Evolutionary conservation across 2,888 invertebrate species (phyloP), one percentile per base, ranked within the genome.

Genomic region (Acrobasis consociella): DNA sequence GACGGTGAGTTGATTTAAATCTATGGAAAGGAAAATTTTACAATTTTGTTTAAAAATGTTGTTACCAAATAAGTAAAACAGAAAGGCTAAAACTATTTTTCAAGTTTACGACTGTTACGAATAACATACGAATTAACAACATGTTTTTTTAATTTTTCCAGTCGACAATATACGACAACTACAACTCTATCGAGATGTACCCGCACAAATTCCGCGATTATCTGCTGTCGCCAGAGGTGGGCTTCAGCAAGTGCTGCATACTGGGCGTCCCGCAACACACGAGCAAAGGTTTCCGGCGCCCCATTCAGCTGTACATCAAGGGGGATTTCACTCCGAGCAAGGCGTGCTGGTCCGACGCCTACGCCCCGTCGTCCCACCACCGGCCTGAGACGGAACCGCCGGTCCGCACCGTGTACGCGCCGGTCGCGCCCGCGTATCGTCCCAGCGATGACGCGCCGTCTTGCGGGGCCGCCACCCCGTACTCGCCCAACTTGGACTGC

Each of bases 121-220:
- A 31, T 5, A 31, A 31, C 8, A 22, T 31, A 2, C 7, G 2
- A 31, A 31, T 31, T 1, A 0, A 7, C 1, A 31, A 31, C 46
- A 46, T 42, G 3, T 13, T 11, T 46, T 2, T 13, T 56, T 62
- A 65, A n/a, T 69, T 51, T 64, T 94, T 94, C 31, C 93, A 97
- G 97, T 96, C 96, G 76, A 95, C 95, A 11, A 97, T 97, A 69
- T 97, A 95, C 82, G 95, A 96, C 76, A 97, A 97, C 83, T 99
- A 96, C 92, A 95, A 96, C 75, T 93, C 93, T 61, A 97, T 99
- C 71, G 95, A 97, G 81, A 94, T 99, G 80, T 96, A 96, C 74
- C 99, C 99, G 9, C 96, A 97, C 74, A 96, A 97, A 80, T 99
- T 99, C 85, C 96, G 97, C 60, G 97, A 98, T 78, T 99, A 97